A percentile compares a stretch with the other conserved stretches of the same genome.
phyloP scores from a whole-genome alignment of 2,888 invertebrate genomes.

The Loripinus fragilis region DNA sequence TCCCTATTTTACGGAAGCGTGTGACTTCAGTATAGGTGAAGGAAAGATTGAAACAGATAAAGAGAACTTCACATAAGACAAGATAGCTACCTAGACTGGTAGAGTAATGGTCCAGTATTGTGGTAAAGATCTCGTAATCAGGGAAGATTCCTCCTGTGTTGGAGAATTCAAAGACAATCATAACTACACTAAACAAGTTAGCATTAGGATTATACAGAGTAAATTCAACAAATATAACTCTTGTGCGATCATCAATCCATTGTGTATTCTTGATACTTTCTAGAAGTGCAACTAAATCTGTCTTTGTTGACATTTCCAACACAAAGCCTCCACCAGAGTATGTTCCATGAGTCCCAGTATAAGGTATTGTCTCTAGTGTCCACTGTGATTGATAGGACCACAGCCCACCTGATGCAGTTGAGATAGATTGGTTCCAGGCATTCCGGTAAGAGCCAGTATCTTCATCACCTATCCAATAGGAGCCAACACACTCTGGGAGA shows the following conservation, averaged over 20 bases:
- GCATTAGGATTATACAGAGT: conserved; percentile 65
- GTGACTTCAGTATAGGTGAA: conserved; percentile 59
- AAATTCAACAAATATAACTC: conserved; percentile 66
- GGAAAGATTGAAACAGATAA: conserved; percentile 49
- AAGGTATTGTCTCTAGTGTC: conserved; percentile 55
- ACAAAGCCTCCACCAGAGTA: conserved; percentile 71
- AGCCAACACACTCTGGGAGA: conserved; percentile 37
- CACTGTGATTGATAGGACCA: conserved; percentile 61
- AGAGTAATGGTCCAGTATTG: conserved; percentile 56
- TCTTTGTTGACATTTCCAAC: conserved; percentile 40
- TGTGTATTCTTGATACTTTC: conserved; percentile 20
- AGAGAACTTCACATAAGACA: conserved; percentile 54
- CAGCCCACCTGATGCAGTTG: not conserved
- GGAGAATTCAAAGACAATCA: conserved; percentile 64
- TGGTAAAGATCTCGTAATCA: conserved; percentile 56
- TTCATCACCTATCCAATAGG: conserved; percentile 46
- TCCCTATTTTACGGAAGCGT: conserved; percentile 35
- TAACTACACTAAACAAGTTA: conserved; percentile 62
- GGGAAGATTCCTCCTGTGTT: conserved; percentile 55
- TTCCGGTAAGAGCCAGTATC: conserved; percentile 49
- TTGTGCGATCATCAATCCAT: conserved; percentile 65
- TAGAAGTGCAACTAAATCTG: not conserved
- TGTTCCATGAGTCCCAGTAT: conserved; percentile 54
- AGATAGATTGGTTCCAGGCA: conserved; percentile 44
- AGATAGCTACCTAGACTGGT: conserved; percentile 43